Evolutionary conservation across 2,113 vertebrate species (phyloP).

Genomic region (Alethe castanea): DNA sequence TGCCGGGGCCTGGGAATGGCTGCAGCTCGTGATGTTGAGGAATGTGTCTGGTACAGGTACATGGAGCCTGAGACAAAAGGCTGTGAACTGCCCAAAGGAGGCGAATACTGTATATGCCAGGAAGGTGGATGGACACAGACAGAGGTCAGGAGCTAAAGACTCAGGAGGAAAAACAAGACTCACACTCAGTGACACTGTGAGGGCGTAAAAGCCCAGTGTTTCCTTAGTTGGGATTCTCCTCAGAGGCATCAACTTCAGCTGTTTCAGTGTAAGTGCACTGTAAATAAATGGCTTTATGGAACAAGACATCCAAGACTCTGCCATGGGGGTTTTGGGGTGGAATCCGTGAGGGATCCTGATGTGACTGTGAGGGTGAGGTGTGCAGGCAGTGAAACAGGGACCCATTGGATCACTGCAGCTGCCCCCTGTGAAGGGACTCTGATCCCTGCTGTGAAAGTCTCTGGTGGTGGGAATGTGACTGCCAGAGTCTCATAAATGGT

Average conservation of each 20-base stretch:
- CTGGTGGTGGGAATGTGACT: neutral
- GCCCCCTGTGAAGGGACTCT: neutral
- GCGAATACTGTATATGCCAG: rapidly evolving
- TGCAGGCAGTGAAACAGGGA: neutral
- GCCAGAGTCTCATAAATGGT: neutral
- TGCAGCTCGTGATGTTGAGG: rapidly evolving
- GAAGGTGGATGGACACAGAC: neutral
- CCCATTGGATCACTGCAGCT: rapidly evolving
- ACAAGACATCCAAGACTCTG: rapidly evolving
- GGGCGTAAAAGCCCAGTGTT: neutral
- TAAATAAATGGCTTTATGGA: neutral
- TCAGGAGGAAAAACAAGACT: neutral
- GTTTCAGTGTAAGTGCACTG: neutral
- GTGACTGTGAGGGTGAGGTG: neutral
- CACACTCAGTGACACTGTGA: neutral
- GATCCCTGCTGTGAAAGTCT: neutral
- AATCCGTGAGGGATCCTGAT: neutral
- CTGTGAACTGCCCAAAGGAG: neutral
- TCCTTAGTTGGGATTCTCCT: neutral
- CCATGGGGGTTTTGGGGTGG: rapidly evolving
- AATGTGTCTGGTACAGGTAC: neutral
- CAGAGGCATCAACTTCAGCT: neutral
- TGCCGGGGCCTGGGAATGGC: rapidly evolving
- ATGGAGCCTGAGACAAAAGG: neutral
- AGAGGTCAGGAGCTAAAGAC: rapidly evolving